These are phyloP conservation scores for Batillaria attramentaria DNA, from an alignment of 1,140 invertebrate species.

Conservation along the genomic window DNA sequence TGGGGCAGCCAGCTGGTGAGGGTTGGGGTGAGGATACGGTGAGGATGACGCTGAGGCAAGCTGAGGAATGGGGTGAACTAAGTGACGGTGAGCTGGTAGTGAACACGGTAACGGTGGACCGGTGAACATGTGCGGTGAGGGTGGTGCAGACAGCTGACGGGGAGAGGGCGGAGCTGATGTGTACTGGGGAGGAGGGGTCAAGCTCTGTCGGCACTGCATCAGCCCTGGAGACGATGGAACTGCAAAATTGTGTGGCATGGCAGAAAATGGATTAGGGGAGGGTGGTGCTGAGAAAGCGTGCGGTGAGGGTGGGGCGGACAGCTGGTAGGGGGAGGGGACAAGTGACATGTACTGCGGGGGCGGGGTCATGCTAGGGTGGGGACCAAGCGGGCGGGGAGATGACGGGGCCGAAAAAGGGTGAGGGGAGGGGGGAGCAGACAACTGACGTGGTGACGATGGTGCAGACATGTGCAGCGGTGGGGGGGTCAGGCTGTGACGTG, in stretches of 20 bases:
- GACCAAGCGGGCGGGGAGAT: slow-evolving; percentile 9
- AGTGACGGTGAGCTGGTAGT: not conserved
- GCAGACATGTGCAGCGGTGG: slow-evolving; percentile 33
- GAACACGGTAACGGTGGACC: not conserved
- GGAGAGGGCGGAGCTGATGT: slow-evolving; percentile 19
- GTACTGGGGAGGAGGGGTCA: slow-evolving; percentile 19
- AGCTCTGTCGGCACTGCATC: not conserved
- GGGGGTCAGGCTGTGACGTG: not conserved
- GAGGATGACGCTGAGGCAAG: not conserved
- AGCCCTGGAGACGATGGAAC: slow-evolving; percentile 25
- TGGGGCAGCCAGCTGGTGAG: not conserved
- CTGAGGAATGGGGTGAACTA: not conserved
- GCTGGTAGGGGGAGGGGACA: not conserved
- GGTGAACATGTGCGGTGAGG: not conserved
- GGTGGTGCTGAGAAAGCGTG: slow-evolving; percentile 3
- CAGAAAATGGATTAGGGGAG: not conserved
- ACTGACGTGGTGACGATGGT: slow-evolving; percentile 20
- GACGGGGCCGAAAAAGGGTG: slow-evolving; percentile 22
- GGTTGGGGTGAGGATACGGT: not conserved
- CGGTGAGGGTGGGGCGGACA: not conserved
- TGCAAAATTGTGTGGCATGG: slow-evolving; percentile 10
- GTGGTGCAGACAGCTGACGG: slow-evolving; percentile 12
- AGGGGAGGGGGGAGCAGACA: slow-evolving; percentile 22
- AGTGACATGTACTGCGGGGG: not conserved
- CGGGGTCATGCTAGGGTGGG: not conserved